Conservation (phyloP, 2,888 invertebrate species). For the Drosophila kokeensis region DNA sequence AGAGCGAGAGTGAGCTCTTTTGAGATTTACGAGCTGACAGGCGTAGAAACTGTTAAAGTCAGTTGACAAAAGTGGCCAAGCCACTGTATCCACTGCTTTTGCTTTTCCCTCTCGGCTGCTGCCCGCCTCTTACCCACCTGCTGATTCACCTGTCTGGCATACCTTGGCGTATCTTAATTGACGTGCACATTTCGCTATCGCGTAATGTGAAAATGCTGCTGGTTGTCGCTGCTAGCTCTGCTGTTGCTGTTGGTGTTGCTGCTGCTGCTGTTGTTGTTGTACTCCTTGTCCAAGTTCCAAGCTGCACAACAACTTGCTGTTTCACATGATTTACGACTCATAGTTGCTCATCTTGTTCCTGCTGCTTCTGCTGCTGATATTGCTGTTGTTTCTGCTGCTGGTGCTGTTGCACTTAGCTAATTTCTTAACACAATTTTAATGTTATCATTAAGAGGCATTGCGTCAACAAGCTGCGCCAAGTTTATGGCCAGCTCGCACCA, state of each 20-base stretch:
- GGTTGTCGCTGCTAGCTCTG: slow-evolving; percentile 41
- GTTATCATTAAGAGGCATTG: slow-evolving; percentile 76
- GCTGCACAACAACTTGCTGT: slow-evolving; percentile 49
- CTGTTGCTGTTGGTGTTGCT: slow-evolving; percentile 20
- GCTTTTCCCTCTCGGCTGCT: slow-evolving; percentile 1
- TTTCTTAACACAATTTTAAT: slow-evolving; percentile 81
- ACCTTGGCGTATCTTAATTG: slow-evolving; percentile 79
- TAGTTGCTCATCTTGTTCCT: slow-evolving; percentile 44
- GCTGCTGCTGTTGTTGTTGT: slow-evolving; percentile 22
- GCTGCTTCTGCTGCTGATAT: slow-evolving; percentile 15
- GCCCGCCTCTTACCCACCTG: slow-evolving; percentile 44
- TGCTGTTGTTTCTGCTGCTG: slow-evolving; percentile 8
- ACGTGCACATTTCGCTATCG: slow-evolving; percentile 82
- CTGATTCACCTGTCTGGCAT: slow-evolving; percentile 76
- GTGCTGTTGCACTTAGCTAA: slow-evolving; percentile 60
- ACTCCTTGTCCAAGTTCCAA: slow-evolving; percentile 39
- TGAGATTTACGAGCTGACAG: slow-evolving; percentile 80
- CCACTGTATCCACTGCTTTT: slow-evolving; percentile 40
- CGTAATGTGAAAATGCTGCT: slow-evolving; percentile 77
- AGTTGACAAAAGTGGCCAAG: slow-evolving; percentile 77
- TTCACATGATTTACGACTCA: slow-evolving; percentile 72
- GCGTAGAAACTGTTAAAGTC: slow-evolving; percentile 80
- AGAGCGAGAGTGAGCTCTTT: slow-evolving; percentile 6
- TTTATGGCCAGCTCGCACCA: slow-evolving; percentile 65
- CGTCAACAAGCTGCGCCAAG: slow-evolving; percentile 51